Percentiles rank a stretch among this genome's conserved stretches.
Evolutionary conservation across 2,888 invertebrate genomes (phyloP).

Genomic region (Melanophora roralis): DNA sequence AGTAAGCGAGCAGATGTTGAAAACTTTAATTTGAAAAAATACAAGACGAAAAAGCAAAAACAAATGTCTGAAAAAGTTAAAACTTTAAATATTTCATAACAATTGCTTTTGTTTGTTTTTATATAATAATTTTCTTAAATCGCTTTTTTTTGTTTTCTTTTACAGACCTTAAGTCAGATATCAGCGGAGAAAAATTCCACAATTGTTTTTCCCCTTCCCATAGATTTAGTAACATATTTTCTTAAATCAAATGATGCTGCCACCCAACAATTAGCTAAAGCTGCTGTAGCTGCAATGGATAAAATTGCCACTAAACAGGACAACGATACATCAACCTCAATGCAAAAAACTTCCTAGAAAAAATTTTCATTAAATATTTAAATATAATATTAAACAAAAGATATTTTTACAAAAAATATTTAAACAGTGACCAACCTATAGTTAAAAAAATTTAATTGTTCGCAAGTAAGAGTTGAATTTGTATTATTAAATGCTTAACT

Average conservation of each 20-base stretch:
- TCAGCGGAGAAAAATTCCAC: conserved; percentile 99
- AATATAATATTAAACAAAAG: neutral
- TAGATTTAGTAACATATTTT: conserved; percentile 88
- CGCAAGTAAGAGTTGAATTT: neutral
- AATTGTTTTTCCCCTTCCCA: conserved; percentile 94
- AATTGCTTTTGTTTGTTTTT: too few species aligned
- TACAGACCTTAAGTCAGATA: conserved; percentile 95
- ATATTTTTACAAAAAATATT: too few species aligned
- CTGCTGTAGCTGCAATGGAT: conserved; percentile 59
- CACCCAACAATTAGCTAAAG: conserved; percentile 65
- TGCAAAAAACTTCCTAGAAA: conserved; percentile 28
- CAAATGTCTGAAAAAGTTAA: neutral
- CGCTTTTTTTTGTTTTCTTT: neutral
- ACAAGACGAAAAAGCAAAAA: too few species aligned
- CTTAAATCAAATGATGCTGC: conserved; percentile 79
- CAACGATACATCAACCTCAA: neutral
- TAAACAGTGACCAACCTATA: neutral
- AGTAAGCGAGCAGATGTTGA: conserved; percentile 77
- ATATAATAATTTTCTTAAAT: neutral
- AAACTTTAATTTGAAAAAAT: too few species aligned
- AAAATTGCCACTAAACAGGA: conserved; percentile 15
- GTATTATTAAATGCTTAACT: neutral
- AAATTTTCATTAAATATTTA: neutral
- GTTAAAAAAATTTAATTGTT: conserved; percentile 1
- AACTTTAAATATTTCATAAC: too few species aligned